A percentile compares a stretch with the other conserved stretches of the same genome.
These are phyloP conservation scores for Ornithoptera alexandrae DNA, from an alignment of 2,888 invertebrate genomes.

Conservation along the genomic window DNA sequence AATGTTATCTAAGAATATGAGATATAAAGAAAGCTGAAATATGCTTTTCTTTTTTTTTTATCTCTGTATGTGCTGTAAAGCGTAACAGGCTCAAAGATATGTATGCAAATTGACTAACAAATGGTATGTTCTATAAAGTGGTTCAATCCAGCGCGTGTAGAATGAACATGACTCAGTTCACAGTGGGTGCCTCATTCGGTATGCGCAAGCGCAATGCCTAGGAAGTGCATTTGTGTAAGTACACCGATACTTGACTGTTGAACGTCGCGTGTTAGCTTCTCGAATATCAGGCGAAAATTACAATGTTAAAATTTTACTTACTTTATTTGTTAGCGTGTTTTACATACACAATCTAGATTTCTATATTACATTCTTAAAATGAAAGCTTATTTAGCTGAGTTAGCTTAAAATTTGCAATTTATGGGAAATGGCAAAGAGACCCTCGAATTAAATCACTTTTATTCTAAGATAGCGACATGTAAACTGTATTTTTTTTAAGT, in stretches of 20 bases:
- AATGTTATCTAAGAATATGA: too few species aligned
- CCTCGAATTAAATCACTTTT: too few species aligned
- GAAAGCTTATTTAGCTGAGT: too few species aligned
- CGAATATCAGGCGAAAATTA: neutral
- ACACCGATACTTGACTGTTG: slow-evolving; percentile 40
- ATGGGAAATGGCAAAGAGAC: too few species aligned
- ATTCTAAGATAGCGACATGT: too few species aligned
- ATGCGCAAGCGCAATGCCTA: slow-evolving; percentile 63
- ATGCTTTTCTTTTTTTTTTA: neutral
- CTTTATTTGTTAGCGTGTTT: neutral
- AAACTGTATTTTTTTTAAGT: too few species aligned
- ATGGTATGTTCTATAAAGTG: slow-evolving; percentile 35
- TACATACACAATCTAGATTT: too few species aligned
- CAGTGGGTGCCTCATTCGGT: slow-evolving; percentile 63
- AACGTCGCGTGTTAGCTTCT: slow-evolving; percentile 42
- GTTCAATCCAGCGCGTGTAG: slow-evolving; percentile 34
- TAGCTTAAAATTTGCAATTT: too few species aligned
- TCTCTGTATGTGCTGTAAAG: neutral
- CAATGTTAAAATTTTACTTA: neutral
- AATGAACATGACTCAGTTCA: slow-evolving; percentile 54
- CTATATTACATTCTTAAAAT: too few species aligned
- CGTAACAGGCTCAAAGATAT: slow-evolving; percentile 11
- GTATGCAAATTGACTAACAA: slow-evolving; percentile 24
- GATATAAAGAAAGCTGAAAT: too few species aligned
- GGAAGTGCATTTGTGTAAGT: slow-evolving; percentile 63